phyloP scores from a whole-genome alignment of 2,888 invertebrate species.

The Dinocampus coccinellae region DNA sequence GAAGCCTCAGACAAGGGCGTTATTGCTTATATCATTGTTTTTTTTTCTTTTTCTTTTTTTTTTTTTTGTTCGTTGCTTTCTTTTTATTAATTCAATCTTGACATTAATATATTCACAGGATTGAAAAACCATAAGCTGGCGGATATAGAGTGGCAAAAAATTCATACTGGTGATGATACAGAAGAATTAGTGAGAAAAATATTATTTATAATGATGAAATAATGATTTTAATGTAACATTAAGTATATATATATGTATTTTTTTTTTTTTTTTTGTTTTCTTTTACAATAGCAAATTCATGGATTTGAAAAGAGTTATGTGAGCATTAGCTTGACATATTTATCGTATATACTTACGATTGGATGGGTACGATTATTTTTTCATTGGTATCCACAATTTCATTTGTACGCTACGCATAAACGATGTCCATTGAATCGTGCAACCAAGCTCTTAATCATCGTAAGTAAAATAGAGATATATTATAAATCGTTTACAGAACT shows the following conservation, averaged over 20 bases:
- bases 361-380: constrained; percentile 74
- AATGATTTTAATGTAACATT: neutral
- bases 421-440: constrained; percentile 71
- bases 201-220: constrained; percentile 11
- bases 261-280: neutral
- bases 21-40: neutral
- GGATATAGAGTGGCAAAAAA: constrained; percentile 59
- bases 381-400: constrained; percentile 75
- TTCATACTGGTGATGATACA: constrained; percentile 72
- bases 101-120: constrained; percentile 47
- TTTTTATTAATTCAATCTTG: constrained; percentile 4
- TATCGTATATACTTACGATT: constrained; percentile 70
- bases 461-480: constrained; percentile 60
- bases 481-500: no score
- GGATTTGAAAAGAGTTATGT: constrained; percentile 70
- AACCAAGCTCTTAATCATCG: constrained; percentile 72
- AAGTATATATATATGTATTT: no score
- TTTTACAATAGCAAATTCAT: constrained; percentile 70
- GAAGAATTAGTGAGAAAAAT: constrained; percentile 72
- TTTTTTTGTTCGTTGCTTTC: neutral
- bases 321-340: constrained; percentile 66
- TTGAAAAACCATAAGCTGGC: constrained; percentile 58
- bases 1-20: neutral
- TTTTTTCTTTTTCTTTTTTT: neutral
- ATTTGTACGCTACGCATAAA: constrained; percentile 71